Base-by-base conservation (phyloP, 1,140 invertebrate species). In the Drosophila lacteicornis region DNA sequence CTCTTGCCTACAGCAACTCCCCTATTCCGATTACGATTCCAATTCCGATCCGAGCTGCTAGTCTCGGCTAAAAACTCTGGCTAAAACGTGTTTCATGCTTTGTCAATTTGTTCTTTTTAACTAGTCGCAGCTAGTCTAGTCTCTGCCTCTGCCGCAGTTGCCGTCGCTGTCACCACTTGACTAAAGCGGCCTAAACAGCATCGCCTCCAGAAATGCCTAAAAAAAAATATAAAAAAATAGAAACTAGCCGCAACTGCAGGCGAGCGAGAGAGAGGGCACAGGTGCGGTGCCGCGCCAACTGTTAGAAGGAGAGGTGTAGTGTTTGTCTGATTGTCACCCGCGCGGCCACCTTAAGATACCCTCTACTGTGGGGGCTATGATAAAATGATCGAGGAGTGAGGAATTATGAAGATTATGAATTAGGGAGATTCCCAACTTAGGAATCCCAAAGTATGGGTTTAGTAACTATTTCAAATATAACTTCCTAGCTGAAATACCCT, bases 31-130 rank as follows among this genome's bases (percentile, higher is more conserved):
- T 58, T 73, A 50, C 57, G 61, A 46, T 57, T 70, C 30, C 55
- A 55, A 59, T 77, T 67, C 51, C 65, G 59, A 65, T 65, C 58
- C 46, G 27, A 46, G 61, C 74, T 65, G 53, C 55, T 58, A 49
- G 58, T 73, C 55, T 67, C 19, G 65, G 56, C 78, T 81, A 76
- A 63, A 65, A 71, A 65, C 62, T 73, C 67, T 63, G 69, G 56
- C 82, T 83, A 80, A 87, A 90, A 88, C 80, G 80, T 88, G 61
- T 88, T 86, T 80, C 63, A 50, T 69, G 68, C 47, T 47, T 66
- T 58, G 80, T 53, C 65, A 59, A 80, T 84, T 86, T 86, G 74
- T 82, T 86, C 82, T 85, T 80, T 74, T 67, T 63, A 76, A 71
- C 80, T 86, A 75, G 77, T 80, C 79, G 75, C 62, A 70, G 69